Conservation (phyloP, 2,113 vertebrate species). For the Dipodomys ordii region DNA sequence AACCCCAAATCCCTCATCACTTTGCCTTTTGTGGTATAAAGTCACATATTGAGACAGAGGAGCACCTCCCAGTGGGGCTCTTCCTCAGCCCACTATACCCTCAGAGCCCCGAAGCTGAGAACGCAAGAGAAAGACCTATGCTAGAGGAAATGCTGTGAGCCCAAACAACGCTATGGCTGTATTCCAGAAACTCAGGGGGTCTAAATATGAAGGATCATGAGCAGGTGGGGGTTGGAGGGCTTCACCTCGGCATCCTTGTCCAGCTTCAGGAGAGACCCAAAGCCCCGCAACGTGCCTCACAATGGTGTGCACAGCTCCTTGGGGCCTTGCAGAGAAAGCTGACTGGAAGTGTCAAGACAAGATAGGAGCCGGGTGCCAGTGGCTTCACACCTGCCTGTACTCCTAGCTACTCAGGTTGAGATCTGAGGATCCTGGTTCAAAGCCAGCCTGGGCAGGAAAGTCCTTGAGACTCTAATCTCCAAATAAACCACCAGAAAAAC, state of each 20-base stretch:
- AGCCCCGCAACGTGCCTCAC: not conserved
- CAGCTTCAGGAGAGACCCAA: not conserved
- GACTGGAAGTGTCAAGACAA: not conserved
- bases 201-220: not conserved
- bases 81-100: not conserved
- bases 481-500: too few species aligned
- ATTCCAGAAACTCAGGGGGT: not conserved
- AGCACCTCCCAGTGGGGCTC: not conserved
- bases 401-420: too few species aligned
- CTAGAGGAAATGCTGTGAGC: not conserved
- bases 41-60: not conserved
- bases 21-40: not conserved
- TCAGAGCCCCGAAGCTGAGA: not conserved
- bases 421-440: too few species aligned
- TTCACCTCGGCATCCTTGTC: not conserved
- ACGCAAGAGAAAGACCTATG: not conserved
- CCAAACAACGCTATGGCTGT: not conserved
- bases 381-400: too few species aligned
- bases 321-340: not conserved
- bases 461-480: too few species aligned
- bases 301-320: not conserved
- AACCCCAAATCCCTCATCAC: not conserved
- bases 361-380: not conserved
- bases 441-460: too few species aligned
- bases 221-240: not conserved